Evolutionary conservation across 2,888 invertebrate genomes (phyloP).

Genomic region (Alcis repandata): DNA sequence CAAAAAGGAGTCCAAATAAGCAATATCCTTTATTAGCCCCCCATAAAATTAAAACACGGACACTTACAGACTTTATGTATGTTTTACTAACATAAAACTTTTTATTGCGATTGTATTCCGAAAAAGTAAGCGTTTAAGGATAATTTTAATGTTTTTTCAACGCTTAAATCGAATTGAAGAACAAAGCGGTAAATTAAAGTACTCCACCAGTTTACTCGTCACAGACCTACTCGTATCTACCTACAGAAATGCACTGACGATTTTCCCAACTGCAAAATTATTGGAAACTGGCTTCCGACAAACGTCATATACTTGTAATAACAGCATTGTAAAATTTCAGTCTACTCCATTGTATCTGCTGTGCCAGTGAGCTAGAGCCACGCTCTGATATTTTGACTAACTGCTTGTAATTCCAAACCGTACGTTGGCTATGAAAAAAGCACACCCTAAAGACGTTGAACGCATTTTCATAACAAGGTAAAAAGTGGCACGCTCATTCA

Average conservation of each 20-base stretch:
- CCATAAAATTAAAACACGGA: constrained; percentile 56
- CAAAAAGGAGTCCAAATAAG: constrained; percentile 54
- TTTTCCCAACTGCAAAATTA: not conserved
- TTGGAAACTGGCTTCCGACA: not conserved
- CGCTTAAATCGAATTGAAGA: constrained; percentile 5
- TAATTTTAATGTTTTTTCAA: not conserved
- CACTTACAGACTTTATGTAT: constrained; percentile 55
- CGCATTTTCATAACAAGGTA: too few relatives aligned
- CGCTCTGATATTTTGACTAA: too few relatives aligned
- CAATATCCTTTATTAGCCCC: constrained; percentile 62
- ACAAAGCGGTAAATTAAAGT: constrained; percentile 4
- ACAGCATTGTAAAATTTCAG: too few relatives aligned
- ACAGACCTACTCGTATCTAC: not conserved
- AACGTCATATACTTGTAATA: too few relatives aligned
- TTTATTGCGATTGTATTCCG: constrained; percentile 40
- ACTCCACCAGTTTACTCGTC: not conserved
- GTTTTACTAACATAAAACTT: constrained; percentile 55
- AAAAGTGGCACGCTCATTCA: too few relatives aligned
- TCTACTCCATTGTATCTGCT: too few relatives aligned
- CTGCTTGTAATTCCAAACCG: too few relatives aligned
- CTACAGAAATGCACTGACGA: not conserved
- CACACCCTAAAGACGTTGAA: too few relatives aligned
- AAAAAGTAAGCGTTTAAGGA: constrained; percentile 32
- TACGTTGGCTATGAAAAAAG: too few relatives aligned
- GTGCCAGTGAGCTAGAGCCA: too few relatives aligned